phyloP scores from a whole-genome alignment of 2,113 vertebrate genomes.

The Sinocyclocheilus rhinocerous region DNA sequence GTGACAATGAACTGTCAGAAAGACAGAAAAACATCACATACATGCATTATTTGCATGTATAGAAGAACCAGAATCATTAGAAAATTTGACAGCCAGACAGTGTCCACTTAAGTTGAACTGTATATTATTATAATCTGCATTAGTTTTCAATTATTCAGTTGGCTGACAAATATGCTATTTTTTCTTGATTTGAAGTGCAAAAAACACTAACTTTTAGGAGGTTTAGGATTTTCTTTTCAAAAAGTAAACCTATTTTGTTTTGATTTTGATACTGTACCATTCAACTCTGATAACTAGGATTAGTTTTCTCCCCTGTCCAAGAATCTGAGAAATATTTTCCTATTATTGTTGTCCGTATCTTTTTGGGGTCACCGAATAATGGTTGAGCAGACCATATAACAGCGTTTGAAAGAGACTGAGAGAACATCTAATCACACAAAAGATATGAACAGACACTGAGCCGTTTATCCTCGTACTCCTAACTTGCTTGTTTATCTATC shows the following conservation, averaged over 20 bases:
- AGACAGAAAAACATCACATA: background rate
- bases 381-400: background rate
- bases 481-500: conserved; percentile 1
- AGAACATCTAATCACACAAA: background rate
- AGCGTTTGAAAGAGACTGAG: background rate
- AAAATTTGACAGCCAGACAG: too few relatives aligned
- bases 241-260: background rate
- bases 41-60: too few relatives aligned
- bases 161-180: too few relatives aligned
- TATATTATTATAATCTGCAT: too few relatives aligned
- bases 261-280: background rate
- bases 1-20: background rate
- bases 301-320: background rate
- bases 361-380: background rate
- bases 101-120: too few relatives aligned
- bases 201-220: background rate
- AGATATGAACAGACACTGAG: background rate
- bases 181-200: too few relatives aligned
- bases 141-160: too few relatives aligned
- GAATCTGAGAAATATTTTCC: background rate
- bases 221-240: background rate
- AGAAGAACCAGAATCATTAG: too few relatives aligned
- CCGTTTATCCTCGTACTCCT: conserved; percentile 1
- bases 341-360: background rate
- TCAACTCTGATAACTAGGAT: background rate